phyloP scores from a whole-genome alignment of 2,888 invertebrate genomes.

The Ormyrus pomaceus region DNA sequence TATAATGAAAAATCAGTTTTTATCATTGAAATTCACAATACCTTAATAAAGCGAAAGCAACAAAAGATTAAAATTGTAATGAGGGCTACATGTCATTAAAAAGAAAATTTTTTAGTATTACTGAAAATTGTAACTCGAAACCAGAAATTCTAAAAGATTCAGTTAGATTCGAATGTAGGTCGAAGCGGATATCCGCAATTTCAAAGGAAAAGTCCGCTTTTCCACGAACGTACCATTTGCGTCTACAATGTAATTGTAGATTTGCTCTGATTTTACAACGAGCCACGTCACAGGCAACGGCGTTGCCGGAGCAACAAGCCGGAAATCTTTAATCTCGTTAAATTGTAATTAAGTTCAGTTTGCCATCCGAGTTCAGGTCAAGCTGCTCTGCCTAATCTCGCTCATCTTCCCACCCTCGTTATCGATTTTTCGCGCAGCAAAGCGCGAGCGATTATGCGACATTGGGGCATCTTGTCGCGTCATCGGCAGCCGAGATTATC shows the following conservation, averaged over 20 bases:
- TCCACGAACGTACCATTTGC: background rate
- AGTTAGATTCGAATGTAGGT: background rate
- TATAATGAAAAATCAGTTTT: too few relatives aligned
- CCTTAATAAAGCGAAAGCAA: too few relatives aligned
- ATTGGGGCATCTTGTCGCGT: too few relatives aligned
- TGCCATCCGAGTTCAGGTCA: slow-evolving; percentile 27
- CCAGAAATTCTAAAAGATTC: background rate
- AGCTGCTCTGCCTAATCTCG: slow-evolving; percentile 28
- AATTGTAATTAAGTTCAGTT: slow-evolving; percentile 38
- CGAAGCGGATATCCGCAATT: background rate
- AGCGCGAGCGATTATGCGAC: background rate
- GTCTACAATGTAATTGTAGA: background rate
- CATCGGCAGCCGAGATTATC: background rate
- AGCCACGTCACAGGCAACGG: background rate
- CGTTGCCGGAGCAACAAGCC: slow-evolving; percentile 32
- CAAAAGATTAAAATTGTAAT: too few relatives aligned
- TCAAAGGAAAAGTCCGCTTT: background rate
- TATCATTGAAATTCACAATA: too few relatives aligned
- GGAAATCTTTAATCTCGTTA: slow-evolving; percentile 46
- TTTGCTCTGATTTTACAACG: background rate
- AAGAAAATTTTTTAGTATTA: too few relatives aligned
- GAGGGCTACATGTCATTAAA: too few relatives aligned
- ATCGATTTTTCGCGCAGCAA: slow-evolving; percentile 31
- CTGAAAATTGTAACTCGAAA: too few relatives aligned
- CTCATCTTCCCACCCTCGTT: slow-evolving; percentile 23